These are phyloP conservation scores for Chlorocebus sabaeus DNA, from an alignment of 2,113 vertebrate species.

Conservation along the genomic window DNA sequence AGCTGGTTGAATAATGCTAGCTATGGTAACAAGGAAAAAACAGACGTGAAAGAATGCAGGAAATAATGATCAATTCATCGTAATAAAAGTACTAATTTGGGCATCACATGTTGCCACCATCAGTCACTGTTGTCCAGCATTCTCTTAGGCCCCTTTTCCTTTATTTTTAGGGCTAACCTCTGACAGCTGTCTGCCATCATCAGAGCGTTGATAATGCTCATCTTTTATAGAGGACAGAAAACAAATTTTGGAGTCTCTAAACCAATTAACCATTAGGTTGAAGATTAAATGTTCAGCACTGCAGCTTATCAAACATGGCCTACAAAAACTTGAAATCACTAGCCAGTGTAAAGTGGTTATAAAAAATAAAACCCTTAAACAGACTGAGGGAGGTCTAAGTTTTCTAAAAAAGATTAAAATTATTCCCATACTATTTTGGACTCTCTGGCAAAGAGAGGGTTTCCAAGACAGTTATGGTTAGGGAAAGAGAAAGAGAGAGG, in stretches of 20 bases:
- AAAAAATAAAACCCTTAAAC: background rate
- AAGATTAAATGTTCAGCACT: background rate
- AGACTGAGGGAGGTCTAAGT: background rate
- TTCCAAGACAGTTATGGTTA: background rate
- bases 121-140: background rate
- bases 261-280: background rate
- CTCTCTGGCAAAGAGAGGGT: background rate
- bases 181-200: background rate
- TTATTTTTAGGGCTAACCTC: background rate
- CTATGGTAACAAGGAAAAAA: background rate
- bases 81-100: background rate
- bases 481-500: background rate
- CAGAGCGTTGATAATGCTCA: background rate
- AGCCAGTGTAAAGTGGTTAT: background rate
- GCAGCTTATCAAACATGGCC: background rate
- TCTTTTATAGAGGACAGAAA: background rate
- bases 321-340: background rate
- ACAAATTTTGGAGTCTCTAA: background rate
- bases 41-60: background rate
- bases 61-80: background rate
- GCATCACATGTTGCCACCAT: accelerated
- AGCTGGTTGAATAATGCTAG: background rate
- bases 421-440: background rate
- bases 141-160: background rate
- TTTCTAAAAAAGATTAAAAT: background rate